Percentiles rank a stretch among this genome's conserved stretches.
Evolutionary conservation across 1,140 invertebrate species (phyloP).

Genomic region (Anoplolepis gracilipes): DNA sequence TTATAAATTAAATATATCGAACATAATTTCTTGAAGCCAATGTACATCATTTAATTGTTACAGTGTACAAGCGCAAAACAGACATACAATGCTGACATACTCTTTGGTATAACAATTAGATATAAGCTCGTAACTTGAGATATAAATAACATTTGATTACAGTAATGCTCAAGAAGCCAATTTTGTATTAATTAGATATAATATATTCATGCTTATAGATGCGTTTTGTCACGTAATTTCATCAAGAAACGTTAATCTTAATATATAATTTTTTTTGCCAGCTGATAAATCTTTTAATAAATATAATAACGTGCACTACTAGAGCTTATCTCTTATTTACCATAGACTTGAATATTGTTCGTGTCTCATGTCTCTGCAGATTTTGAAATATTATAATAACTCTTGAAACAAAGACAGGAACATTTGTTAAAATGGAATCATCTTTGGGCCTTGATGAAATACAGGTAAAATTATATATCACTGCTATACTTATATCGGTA

Average conservation of each 20-base stretch:
- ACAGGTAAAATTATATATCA: constrained; percentile 41
- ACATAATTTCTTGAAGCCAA: constrained; percentile 44
- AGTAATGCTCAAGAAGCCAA: constrained; percentile 52
- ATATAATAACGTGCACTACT: constrained; percentile 57
- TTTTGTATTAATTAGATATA: constrained; percentile 55
- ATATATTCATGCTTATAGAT: constrained; percentile 35
- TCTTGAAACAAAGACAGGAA: constrained; percentile 32
- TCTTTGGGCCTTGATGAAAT: constrained; percentile 54
- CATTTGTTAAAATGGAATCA: constrained; percentile 27
- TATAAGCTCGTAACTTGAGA: constrained; percentile 41
- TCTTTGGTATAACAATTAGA: constrained; percentile 45
- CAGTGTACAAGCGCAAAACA: constrained; percentile 38
- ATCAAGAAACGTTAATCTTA: constrained; percentile 45
- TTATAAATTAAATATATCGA: constrained; percentile 31
- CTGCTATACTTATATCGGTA: constrained; percentile 48
- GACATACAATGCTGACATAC: constrained; percentile 26
- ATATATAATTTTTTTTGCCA: constrained; percentile 30
- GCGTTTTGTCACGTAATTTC: neutral
- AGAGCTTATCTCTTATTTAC: constrained; percentile 34
- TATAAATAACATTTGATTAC: constrained; percentile 41
- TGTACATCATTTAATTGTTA: constrained; percentile 63
- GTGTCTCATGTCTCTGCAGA: constrained; percentile 15
- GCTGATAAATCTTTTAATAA: constrained; percentile 8
- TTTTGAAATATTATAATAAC: constrained; percentile 26
- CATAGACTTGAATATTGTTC: constrained; percentile 10